Base-by-base conservation (phyloP, 2,113 vertebrate species). In the Ictidomys tridecemlineatus region DNA sequence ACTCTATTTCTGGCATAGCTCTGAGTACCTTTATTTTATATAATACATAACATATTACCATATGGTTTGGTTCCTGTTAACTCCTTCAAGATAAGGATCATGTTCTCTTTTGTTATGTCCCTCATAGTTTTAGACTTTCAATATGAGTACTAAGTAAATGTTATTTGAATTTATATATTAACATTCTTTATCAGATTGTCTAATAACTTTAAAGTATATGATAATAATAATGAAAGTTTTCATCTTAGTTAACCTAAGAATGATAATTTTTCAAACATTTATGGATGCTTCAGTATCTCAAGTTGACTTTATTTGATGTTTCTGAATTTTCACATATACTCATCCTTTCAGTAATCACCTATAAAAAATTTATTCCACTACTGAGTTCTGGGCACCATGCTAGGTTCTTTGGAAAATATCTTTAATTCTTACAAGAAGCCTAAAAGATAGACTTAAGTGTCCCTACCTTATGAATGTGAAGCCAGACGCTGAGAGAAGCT, bases 271-370 rank as follows among this genome's bases (percentile, higher is more conserved):
- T 78, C 24, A 28, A 91, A 4, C 83, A 76, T 18, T 32, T 94
- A 90, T 63, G 3, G 45, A 74, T 74, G 72, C 4, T 80, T 37
- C 11, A 69, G 0, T 91, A 83, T 96, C 69, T 93, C 58, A 77
- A 89, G 63, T 28, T 65, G n/a, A 82, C 42, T 76, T 95, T 37
- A 78, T 72, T 84, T 96, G 53, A 58, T 91, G 34, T 84, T 83
- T 93, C 65, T 88, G 53, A 91, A 86, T 48, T 72, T 83, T 34
- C 3, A 48, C 11, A 18, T 87, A 12, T 83, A 4, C 22, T 72
- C n/a, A 48, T 76, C 5, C 39, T 96, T 95, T 90, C 20, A 91
- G 17, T 86, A 82, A 85, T 76, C 73, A 56, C 88, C 37, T 93
- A 51, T 77, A 94, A 94, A 51, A 83, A 88, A 89, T 72, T 88